Conservation (phyloP, 2,888 invertebrate species). For the Salpingus planirostris region DNA sequence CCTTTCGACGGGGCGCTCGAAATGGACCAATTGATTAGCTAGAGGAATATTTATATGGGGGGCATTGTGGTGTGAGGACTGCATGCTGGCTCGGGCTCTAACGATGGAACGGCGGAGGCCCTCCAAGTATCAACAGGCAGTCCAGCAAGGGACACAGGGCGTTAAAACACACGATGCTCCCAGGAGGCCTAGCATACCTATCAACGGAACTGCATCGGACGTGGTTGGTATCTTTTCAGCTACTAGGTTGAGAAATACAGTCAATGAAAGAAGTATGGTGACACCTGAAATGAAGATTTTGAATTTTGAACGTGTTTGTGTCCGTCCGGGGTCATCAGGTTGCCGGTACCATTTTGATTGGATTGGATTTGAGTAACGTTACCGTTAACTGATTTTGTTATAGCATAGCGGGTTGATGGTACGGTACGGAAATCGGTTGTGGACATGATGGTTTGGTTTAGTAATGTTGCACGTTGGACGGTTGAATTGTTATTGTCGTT, state of each 20-base stretch:
- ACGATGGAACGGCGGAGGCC: conserved; percentile 22
- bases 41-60: no score
- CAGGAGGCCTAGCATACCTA: conserved; percentile 52
- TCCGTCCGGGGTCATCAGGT: conserved; percentile 19
- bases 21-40: conserved; percentile 2
- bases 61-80: conserved; percentile 11
- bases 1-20: conserved; percentile 13
- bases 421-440: conserved; percentile 12
- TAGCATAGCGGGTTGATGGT: conserved; percentile 7
- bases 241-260: conserved; percentile 96
- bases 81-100: conserved; percentile 24
- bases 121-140: conserved; percentile 47
- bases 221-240: conserved; percentile 92
- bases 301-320: conserved; percentile 37
- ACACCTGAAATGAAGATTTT: conserved; percentile 67
- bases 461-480: neutral
- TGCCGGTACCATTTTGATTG: conserved; percentile 10
- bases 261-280: conserved; percentile 93
- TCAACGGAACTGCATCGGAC: conserved; percentile 74
- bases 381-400: no score
- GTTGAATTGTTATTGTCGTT: no score
- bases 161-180: conserved; percentile 42
- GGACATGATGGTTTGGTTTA: neutral
- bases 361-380: conserved; percentile 9
- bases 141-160: conserved; percentile 39